Conservation (phyloP, 2,113 vertebrate genomes). For the Chascanopsetta lugubris region DNA sequence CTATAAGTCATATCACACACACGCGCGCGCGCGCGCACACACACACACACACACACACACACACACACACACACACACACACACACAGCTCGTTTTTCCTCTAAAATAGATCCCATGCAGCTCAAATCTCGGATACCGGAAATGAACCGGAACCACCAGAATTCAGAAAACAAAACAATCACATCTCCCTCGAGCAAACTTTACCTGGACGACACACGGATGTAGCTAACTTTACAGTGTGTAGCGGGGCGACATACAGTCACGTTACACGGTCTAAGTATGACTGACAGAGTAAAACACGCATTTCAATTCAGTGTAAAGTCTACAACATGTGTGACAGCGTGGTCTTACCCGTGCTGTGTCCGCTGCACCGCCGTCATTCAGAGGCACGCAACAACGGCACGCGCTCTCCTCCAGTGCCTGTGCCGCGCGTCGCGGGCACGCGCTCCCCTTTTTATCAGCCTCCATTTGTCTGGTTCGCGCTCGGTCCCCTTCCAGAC, state of each 20-base stretch:
- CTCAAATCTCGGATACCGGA: conserved; percentile 9
- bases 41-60: too few species aligned
- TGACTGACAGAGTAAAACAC: too few species aligned
- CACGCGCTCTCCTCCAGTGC: not conserved
- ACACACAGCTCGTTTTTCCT: conserved; percentile 1
- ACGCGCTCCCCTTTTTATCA: conserved; percentile 46
- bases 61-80: not conserved
- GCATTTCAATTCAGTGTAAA: too few species aligned
- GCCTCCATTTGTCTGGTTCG: conserved; percentile 60
- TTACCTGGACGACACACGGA: not conserved
- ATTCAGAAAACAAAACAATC: not conserved
- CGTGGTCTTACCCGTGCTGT: conserved; percentile 50
- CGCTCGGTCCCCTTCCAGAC: conserved; percentile 56
- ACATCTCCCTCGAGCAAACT: not conserved
- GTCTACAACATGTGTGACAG: too few species aligned
- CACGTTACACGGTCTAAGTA: not conserved
- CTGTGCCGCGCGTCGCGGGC: not conserved
- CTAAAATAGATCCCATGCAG: conserved; percentile 5
- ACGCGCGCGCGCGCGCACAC: not conserved
- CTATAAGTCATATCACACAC: too few species aligned
- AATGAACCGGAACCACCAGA: not conserved
- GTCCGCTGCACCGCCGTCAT: not conserved
- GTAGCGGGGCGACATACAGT: not conserved
- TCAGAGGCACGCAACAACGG: too few species aligned
- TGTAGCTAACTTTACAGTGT: not conserved